Base-by-base conservation (phyloP, 2,113 vertebrate genomes). In the Mus spicilegus region DNA sequence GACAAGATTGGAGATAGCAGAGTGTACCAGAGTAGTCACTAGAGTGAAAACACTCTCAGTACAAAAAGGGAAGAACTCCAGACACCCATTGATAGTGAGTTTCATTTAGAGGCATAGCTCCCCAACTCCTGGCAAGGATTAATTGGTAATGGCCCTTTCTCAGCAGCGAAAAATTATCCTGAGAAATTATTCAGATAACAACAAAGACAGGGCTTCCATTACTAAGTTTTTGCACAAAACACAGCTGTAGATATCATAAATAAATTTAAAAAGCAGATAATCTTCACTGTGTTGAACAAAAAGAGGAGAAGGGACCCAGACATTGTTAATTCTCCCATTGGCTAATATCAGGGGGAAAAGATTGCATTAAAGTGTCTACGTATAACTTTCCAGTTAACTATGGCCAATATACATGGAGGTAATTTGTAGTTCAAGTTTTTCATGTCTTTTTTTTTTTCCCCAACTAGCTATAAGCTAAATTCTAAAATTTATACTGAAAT, bases 351-450 rank as follows among this genome's bases (percentile, higher is more conserved):
- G 98, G 96, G 67, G 82, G 87, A 11, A 96, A 98, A 89, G 97
- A 98, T 97, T 98, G 98, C 98, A 98, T 98, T 98, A 96, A 28
- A 98, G 84, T 98, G 96, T 98, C 97, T 98, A 58, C 97, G 98
- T 98, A 77, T 97, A 98, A 96, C 98, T 97, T 98, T 98, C 98
- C 98, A 98, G 98, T 98, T 98, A 98, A 97, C 97, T 98, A 98
- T 98, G 98, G 98, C 98, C 98, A 98, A 98, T 97, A 97, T 98
- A 98, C 98, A 98, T 97, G 98, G 98, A 99, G 98, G 98, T 99
- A 98, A 99, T 98, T 98, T 99, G 98, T 98, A 98, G 97, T 99
- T 99, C 98, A 99, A 98, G 98, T 97, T 97, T 98, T 98, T 98
- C 97, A 94, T 97, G 97, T 97, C 93, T 89, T 98, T 98, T 95